Evolutionary conservation across 2,888 invertebrate species (phyloP).

Genomic region (Pogonocherus hispidulus): DNA sequence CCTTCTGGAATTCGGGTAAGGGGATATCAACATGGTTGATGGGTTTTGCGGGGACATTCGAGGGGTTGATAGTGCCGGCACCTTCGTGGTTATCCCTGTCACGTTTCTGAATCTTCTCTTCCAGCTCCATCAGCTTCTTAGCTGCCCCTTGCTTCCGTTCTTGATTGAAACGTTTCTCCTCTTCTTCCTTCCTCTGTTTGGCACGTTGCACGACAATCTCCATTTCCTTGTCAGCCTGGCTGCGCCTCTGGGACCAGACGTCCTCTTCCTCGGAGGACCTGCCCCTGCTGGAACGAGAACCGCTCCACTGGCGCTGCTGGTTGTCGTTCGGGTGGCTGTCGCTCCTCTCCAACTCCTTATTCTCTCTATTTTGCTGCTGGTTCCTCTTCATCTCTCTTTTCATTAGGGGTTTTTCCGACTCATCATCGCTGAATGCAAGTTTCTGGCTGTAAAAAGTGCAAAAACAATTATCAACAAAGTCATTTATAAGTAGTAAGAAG

Average conservation of each 20-base stretch:
- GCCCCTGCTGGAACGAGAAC: conserved; percentile 60
- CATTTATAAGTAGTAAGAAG: no score
- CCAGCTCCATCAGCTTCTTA: conserved; percentile 78
- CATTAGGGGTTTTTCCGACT: conserved; percentile 67
- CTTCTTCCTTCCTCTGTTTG: conserved; percentile 88
- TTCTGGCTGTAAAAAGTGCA: conserved; percentile 77
- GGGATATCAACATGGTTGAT: conserved; percentile 69
- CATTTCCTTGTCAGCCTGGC: conserved; percentile 73
- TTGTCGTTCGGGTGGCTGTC: conserved; percentile 42
- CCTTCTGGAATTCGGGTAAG: conserved; percentile 72
- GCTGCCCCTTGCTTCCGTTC: conserved; percentile 73
- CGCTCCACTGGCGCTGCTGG: conserved; percentile 55
- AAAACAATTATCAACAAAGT: conserved; percentile 3
- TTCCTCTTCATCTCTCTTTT: conserved; percentile 44
- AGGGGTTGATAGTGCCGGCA: conserved; percentile 67
- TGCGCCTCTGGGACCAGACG: conserved; percentile 50
- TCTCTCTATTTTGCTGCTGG: conserved; percentile 54
- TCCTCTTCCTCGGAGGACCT: conserved; percentile 61
- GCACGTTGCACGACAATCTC: conserved; percentile 87
- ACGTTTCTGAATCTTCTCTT: conserved; percentile 75
- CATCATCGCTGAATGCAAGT: conserved; percentile 94
- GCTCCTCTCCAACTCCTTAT: conserved; percentile 38
- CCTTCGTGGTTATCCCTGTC: conserved; percentile 71
- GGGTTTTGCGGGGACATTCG: conserved; percentile 64
- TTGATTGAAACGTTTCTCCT: conserved; percentile 83